phyloP scores from a whole-genome alignment of 2,113 vertebrate species.

The Cinclus mexicanus region DNA sequence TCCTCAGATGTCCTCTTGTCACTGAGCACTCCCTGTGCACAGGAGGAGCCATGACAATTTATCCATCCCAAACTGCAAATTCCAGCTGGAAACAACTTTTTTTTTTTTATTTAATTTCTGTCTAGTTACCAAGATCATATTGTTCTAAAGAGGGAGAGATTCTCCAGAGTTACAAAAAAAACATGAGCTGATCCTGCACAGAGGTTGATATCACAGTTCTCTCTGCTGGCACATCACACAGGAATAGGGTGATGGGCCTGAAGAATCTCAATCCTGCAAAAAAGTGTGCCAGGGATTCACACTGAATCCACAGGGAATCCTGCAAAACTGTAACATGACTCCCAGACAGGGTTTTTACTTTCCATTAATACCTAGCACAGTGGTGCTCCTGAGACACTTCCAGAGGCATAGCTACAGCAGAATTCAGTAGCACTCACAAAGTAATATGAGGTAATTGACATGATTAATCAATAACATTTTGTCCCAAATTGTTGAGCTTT shows the following conservation, averaged over 20 bases:
- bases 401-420: background rate
- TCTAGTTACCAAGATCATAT: background rate
- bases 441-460: background rate
- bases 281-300: background rate
- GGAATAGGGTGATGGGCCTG: background rate
- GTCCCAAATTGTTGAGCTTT: background rate
- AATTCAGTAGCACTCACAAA: background rate
- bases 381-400: background rate
- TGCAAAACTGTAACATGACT: background rate
- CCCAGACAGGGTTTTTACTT: background rate
- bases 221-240: background rate
- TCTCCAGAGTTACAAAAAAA: background rate
- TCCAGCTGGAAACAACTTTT: background rate
- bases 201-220: rapidly evolving
- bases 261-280: background rate
- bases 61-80: background rate
- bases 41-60: background rate
- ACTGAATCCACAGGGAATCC: rapidly evolving
- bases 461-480: background rate
- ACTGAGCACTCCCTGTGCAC: background rate
- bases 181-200: background rate
- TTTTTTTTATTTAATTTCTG: background rate
- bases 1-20: background rate
- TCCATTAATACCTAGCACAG: background rate
- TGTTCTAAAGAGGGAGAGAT: background rate